Evolutionary conservation across 2,888 invertebrate genomes (phyloP), one percentile per base, ranked within the genome.

Genomic region (Protonemura montana): DNA sequence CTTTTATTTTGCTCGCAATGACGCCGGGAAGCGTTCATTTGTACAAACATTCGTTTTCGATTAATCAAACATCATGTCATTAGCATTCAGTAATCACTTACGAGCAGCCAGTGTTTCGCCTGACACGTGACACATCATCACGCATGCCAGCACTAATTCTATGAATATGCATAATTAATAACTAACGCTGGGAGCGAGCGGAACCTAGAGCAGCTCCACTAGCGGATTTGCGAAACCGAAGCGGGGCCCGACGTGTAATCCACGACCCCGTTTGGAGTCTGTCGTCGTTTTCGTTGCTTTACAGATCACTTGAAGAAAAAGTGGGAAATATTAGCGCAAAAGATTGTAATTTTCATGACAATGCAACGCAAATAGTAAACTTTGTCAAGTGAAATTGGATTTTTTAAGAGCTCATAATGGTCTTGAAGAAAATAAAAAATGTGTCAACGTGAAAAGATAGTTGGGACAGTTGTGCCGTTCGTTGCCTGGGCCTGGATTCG

Each of bases 121-220:
- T 59, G 59, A 59, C 59, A 59, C 59, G 59, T 59, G 59, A 59
- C 59, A 59, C 59, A 59, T 59, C 59, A 59, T 59, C 59, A 59
- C 59, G 59, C 59, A 59, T 59, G 21, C 59, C 59, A 13, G 59
- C 21, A 59, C 59, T 59, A 59, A 59, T 59, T 59, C 59, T 59
- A 59, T 59, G 59, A 59, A 59, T 59, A 59, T 59, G 59, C 59
- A 59, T 59, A 59, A 59, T 59, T 59, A 59, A 59, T 59, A 59
- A 59, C 59, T 13, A 59, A 21, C 59, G 59, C 7, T 59, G 59
- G 59, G 21, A 21, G 13, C 59, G 59, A 21, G 59, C 13, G 5
- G 5, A 3, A 59, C 59, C 59, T 59, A 10, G 10, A 35, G 35
- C 5, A 3, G 35, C 3, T 3, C 59, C 59, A n/a, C 59, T 59